Evolutionary conservation across 1,140 invertebrate species (phyloP).

Genomic region (Piezodorus guildinii): DNA sequence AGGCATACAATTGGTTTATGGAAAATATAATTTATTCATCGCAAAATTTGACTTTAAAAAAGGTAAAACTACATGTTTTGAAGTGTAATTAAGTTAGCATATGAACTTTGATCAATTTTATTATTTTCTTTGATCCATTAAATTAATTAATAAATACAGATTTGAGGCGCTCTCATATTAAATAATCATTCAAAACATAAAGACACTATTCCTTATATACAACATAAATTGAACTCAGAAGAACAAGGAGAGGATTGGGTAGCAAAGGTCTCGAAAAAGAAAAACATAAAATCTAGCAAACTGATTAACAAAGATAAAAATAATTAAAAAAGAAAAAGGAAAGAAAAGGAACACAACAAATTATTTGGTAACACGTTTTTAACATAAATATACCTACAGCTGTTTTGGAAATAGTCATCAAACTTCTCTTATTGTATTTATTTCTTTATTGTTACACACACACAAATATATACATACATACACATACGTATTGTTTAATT

Average conservation of each 20-base stretch:
- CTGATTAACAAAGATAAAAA: neutral
- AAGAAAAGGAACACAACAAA: slow-evolving; percentile 1
- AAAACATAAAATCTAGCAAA: neutral
- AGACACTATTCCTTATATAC: neutral
- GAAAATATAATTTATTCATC: neutral
- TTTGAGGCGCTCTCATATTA: slow-evolving; percentile 5
- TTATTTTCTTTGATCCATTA: neutral
- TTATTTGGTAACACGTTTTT: slow-evolving; percentile 7
- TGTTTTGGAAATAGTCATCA: neutral
- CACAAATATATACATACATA: neutral
- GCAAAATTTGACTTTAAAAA: neutral
- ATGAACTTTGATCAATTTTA: neutral
- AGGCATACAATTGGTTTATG: neutral
- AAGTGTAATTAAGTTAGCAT: neutral
- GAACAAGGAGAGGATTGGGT: neutral
- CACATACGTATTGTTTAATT: neutral
- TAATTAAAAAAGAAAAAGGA: neutral
- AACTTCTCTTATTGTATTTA: neutral
- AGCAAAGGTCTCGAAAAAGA: neutral
- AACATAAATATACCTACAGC: neutral
- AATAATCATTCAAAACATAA: no score
- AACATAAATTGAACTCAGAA: neutral
- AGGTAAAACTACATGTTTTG: neutral
- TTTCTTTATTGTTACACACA: neutral
- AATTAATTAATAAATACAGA: neutral